Conservation (phyloP, 2,113 vertebrate species). For the Pogonocichla stellata region DNA sequence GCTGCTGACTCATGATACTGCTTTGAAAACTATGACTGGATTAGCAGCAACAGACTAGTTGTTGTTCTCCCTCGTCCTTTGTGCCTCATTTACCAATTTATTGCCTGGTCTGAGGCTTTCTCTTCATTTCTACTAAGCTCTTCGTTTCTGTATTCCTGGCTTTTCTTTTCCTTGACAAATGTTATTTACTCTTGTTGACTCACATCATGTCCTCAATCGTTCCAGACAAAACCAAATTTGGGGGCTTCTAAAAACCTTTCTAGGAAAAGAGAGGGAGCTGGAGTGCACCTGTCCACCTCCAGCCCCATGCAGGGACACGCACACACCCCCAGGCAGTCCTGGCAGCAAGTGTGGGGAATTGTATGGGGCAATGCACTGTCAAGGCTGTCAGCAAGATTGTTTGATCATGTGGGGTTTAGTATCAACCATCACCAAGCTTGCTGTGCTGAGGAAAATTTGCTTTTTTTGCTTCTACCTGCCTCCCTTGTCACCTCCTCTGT, state of each 20-base stretch:
- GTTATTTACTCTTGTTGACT: neutral
- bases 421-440: neutral
- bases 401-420: neutral
- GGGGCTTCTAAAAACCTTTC: neutral
- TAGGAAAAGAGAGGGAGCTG: neutral
- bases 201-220: neutral
- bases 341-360: fast-evolving
- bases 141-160: neutral
- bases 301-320: fast-evolving
- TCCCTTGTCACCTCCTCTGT: neutral
- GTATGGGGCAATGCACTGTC: fast-evolving
- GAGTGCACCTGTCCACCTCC: neutral
- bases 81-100: neutral
- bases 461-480: neutral
- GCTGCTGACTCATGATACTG: neutral
- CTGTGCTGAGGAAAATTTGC: neutral
- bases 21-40: neutral
- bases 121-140: neutral
- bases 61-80: neutral
- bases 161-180: neutral
- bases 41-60: neutral
- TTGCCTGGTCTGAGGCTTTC: neutral
- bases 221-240: neutral
- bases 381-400: neutral
- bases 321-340: neutral